phyloP scores from a whole-genome alignment of 2,797 vertebrate genomes.

The Anniella stebbinsi region DNA sequence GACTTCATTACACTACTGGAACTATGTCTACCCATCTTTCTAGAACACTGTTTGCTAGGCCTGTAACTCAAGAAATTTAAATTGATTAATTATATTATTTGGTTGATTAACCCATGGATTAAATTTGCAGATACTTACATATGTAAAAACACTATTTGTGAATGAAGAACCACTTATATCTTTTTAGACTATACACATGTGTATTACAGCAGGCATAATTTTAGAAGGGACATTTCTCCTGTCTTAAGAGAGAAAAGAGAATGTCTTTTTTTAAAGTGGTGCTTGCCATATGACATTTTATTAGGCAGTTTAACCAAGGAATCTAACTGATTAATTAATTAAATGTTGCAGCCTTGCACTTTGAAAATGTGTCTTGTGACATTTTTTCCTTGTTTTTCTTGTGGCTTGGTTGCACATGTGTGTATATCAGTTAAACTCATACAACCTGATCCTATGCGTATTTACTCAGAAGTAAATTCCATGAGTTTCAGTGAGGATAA shows the following conservation, averaged over 20 bases:
- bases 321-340: background rate
- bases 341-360: background rate
- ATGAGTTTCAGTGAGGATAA: background rate
- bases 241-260: background rate
- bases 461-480: constrained; percentile 13
- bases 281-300: background rate
- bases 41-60: background rate
- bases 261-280: background rate
- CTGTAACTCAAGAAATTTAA: background rate
- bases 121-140: background rate
- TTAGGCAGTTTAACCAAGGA: too few species aligned
- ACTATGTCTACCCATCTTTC: background rate
- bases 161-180: background rate
- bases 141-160: background rate
- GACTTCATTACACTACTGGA: background rate
- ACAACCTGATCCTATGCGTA: background rate
- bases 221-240: background rate
- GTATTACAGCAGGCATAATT: background rate
- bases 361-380: background rate
- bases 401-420: background rate
- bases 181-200: background rate
- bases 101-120: background rate
- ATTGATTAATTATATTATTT: background rate
- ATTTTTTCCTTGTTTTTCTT: background rate
- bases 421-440: background rate